Evolutionary conservation across 2,888 invertebrate species (phyloP).

Genomic region (Rhamphomyia laevipes): DNA sequence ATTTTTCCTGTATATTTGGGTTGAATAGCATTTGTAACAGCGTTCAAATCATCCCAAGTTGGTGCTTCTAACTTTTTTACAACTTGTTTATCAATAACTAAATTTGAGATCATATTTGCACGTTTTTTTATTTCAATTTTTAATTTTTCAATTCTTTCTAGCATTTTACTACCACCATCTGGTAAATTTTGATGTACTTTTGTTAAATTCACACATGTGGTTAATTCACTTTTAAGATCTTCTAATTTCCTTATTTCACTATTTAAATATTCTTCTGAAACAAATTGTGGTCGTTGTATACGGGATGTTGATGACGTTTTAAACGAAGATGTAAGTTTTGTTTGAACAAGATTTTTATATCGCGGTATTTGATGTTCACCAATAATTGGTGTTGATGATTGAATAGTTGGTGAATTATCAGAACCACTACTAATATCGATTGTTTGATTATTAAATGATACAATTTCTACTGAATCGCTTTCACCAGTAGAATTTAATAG

Average conservation of each 20-base stretch:
- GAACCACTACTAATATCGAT: slow-evolving; percentile 5
- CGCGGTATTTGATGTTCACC: background rate
- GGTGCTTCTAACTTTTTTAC: slow-evolving; percentile 9
- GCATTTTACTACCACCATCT: slow-evolving; percentile 50
- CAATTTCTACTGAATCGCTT: background rate
- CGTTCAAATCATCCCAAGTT: slow-evolving; percentile 31
- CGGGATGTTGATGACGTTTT: background rate
- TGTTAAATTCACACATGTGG: slow-evolving; percentile 27
- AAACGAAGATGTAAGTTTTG: slow-evolving; percentile 11
- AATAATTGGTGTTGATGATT: slow-evolving; percentile 3
- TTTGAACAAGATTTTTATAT: slow-evolving; percentile 20
- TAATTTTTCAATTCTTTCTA: slow-evolving; percentile 39
- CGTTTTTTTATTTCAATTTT: slow-evolving; percentile 39
- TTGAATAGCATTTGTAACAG: slow-evolving; percentile 28
- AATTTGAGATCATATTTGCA: slow-evolving; percentile 39
- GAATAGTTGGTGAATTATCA: slow-evolving; percentile 15
- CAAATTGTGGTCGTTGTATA: slow-evolving; percentile 6
- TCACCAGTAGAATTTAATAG: background rate
- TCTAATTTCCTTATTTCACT: slow-evolving; percentile 40
- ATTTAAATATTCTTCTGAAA: slow-evolving; percentile 28
- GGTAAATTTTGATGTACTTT: slow-evolving; percentile 39
- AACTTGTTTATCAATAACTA: slow-evolving; percentile 37
- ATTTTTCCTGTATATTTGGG: slow-evolving; percentile 30
- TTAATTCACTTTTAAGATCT: slow-evolving; percentile 37
- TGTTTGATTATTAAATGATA: background rate